Evolutionary conservation across 2,797 vertebrate genomes (phyloP).

Genomic region (Otolemur crassicaudatus): DNA sequence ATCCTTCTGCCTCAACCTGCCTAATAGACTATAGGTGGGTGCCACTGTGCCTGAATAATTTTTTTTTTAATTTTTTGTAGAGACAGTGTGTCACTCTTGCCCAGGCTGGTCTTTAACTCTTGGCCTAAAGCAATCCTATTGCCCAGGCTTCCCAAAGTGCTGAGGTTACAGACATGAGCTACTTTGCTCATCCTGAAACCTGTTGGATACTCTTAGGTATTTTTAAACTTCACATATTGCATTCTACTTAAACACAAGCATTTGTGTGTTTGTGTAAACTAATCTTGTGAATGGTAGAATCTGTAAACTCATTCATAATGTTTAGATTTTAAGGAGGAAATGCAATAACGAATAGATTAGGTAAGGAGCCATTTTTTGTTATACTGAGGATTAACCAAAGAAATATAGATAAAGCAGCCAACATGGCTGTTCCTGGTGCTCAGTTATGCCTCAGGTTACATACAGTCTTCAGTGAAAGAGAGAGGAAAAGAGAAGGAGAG

Average conservation of each 20-base stretch:
- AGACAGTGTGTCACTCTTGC: not conserved
- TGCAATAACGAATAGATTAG: not conserved
- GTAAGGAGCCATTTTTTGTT: not conserved
- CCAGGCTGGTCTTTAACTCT: not conserved
- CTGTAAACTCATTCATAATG: not conserved
- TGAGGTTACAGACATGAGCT: not conserved
- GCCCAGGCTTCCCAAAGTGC: not conserved
- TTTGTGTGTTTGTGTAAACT: not conserved
- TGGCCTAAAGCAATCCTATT: not conserved
- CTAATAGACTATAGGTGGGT: not conserved
- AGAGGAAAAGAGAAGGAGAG: not conserved
- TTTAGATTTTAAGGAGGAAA: not conserved
- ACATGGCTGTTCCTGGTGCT: not conserved
- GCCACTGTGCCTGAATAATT: not conserved
- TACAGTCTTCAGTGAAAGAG: not conserved
- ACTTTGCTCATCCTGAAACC: not conserved
- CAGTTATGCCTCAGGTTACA: not conserved
- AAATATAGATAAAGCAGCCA: not conserved
- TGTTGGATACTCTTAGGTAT: not conserved
- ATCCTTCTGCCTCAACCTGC: not conserved
- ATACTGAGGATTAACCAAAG: not conserved
- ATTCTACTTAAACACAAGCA: not conserved
- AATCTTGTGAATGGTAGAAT: not conserved
- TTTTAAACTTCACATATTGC: not conserved
- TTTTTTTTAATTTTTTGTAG: not conserved